A percentile compares a stretch with the other conserved stretches of the same genome.
Conservation (phyloP, 2,888 invertebrate species). For the Campoplex nolae region DNA sequence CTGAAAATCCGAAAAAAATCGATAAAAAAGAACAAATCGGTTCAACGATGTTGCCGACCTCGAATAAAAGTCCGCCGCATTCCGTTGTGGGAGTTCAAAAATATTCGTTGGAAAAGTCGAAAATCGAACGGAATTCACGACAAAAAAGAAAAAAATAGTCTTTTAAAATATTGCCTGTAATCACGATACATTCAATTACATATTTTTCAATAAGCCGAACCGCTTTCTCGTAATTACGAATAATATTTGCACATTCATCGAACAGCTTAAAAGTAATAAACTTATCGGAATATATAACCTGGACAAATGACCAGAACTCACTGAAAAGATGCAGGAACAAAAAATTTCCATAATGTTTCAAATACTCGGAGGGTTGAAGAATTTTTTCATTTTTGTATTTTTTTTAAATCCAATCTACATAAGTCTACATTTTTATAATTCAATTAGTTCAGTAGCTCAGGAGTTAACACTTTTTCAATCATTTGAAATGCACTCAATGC, state of each 20-base stretch:
- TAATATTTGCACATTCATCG: too few species aligned
- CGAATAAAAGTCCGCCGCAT: conserved; percentile 31
- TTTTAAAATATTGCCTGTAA: background rate
- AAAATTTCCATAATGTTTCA: too few species aligned
- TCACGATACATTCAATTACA: too few species aligned
- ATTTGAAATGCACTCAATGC: background rate
- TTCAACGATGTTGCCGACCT: background rate
- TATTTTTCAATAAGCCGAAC: too few species aligned
- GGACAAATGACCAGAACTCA: too few species aligned
- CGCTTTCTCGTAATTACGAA: too few species aligned
- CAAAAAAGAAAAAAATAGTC: background rate
- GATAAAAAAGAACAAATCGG: background rate
- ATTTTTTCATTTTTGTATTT: too few species aligned
- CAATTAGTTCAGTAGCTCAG: background rate
- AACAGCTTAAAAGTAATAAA: too few species aligned
- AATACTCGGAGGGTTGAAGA: too few species aligned
- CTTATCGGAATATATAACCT: too few species aligned
- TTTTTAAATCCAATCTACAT: too few species aligned
- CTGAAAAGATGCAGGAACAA: too few species aligned
- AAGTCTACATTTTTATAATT: background rate
- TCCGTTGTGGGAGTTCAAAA: conserved; percentile 11
- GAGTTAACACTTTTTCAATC: background rate
- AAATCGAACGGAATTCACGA: conserved; percentile 10
- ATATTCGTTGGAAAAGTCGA: conserved; percentile 18
- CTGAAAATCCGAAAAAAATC: conserved; percentile 24